Base-by-base conservation (phyloP, 2,797 vertebrate genomes). In the Benthosema pterotum region DNA sequence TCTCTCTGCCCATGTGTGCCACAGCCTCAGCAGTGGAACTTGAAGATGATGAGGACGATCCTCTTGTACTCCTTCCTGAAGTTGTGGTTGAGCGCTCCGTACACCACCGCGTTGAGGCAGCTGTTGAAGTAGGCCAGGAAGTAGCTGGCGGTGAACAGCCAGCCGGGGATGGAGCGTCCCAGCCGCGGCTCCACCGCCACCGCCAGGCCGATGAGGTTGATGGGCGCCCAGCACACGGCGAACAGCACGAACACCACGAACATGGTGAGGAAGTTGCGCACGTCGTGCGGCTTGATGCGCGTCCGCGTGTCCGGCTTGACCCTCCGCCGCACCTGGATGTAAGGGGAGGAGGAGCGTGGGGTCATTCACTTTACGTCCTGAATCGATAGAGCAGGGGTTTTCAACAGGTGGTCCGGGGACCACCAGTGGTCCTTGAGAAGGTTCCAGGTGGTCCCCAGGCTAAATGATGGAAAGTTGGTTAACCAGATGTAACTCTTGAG, bases 101-200 rank as follows among this genome's bases (percentile, higher is more conserved):
- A 95, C 67, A 95, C 79, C 13, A 95, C 90, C 0, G 93, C 93
- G 2, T 95, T 95, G 66, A 95, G 89, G 74, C 94, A 94, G 87
- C 94, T 95, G 86, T 95, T 95, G 79, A 94, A 95, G 66, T 95
- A 95, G 0, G 94, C 94, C 93, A 94, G 94, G 69, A 95, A 95
- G 85, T 95, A 95, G 71, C 94, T 95, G 71, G 91, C 91, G 0
- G 91, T 93, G 79, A 95, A 95, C 19, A 95, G 89, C 94, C 94
- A 94, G 65, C 88, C 88, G 0, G 94, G 94, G 17, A 95, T 93
- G 15, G 83, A 84, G 9, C 50, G 79, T 49, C 83, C 81, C 64
- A 94, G 76, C 7, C 84, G 63, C 18, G 93, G 86, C 63, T 92
- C 87, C 52, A 94, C 71, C 0, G 93, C 93, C 77, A 95, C 94